Conservation (phyloP, 2,113 vertebrate species). For the Sinocyclocheilus grahami region DNA sequence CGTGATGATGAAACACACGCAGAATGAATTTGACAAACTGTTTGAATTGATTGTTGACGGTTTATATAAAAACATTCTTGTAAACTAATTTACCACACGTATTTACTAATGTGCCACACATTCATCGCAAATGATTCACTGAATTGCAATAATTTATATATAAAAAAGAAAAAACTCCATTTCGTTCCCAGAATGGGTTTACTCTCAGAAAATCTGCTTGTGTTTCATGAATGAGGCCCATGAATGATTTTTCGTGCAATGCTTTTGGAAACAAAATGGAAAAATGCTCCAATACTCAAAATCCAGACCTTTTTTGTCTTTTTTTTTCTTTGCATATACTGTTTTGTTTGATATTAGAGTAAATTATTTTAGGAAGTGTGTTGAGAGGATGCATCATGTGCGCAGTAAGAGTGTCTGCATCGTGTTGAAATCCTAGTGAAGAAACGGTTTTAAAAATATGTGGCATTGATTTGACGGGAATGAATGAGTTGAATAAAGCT, state of each 20-base stretch:
- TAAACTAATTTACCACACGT: too few relatives aligned
- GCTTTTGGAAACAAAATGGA: too few relatives aligned
- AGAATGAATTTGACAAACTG: neutral
- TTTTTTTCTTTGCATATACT: neutral
- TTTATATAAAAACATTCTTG: too few relatives aligned
- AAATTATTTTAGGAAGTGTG: constrained; percentile 23
- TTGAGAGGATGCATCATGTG: constrained; percentile 24
- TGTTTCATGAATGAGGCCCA: neutral
- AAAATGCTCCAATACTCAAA: neutral
- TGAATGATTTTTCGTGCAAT: constrained; percentile 7
- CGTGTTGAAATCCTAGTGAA: neutral
- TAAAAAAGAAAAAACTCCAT: too few relatives aligned
- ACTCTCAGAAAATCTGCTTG: neutral
- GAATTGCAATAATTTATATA: neutral
- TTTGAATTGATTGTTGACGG: too few relatives aligned
- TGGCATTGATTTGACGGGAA: neutral
- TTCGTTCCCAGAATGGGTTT: neutral
- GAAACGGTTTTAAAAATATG: constrained; percentile 17
- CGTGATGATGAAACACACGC: neutral
- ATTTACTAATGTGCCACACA: too few relatives aligned
- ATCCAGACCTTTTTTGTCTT: neutral
- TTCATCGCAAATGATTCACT: neutral
- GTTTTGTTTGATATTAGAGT: constrained; percentile 17
- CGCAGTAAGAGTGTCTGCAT: neutral
- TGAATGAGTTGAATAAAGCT: constrained; percentile 31